Conservation (phyloP, 2,888 invertebrate genomes). For the Calameuta filiformis region DNA sequence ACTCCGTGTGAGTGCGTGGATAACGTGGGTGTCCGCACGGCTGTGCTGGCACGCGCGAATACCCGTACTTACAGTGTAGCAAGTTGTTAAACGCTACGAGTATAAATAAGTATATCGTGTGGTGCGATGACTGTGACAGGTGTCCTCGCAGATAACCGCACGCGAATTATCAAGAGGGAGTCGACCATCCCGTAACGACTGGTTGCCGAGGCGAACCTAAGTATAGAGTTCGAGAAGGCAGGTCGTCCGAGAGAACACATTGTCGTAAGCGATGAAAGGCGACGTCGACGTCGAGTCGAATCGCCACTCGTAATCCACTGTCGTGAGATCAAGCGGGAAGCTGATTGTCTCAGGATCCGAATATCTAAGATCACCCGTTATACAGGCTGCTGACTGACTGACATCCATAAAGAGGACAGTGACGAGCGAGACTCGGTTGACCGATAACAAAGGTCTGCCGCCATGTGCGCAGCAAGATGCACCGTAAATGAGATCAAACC, state of each 20-base stretch:
- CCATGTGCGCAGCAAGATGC: not conserved
- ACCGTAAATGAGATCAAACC: conserved; percentile 41
- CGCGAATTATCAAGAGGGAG: too few relatives aligned
- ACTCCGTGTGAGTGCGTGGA: conserved; percentile 31
- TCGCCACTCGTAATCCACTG: too few relatives aligned
- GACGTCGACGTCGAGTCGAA: not conserved
- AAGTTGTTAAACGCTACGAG: conserved; percentile 18
- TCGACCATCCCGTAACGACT: too few relatives aligned
- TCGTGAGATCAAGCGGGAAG: too few relatives aligned
- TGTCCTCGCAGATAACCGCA: conserved; percentile 34
- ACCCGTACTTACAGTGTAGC: conserved; percentile 6
- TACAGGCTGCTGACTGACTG: too few relatives aligned
- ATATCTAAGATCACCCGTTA: too few relatives aligned
- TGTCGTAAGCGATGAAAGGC: conserved; percentile 1
- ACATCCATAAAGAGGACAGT: too few relatives aligned
- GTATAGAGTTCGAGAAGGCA: too few relatives aligned
- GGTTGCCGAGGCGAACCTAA: too few relatives aligned
- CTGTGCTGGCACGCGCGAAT: conserved; percentile 16
- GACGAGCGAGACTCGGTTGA: too few relatives aligned
- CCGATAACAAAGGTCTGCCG: not conserved
- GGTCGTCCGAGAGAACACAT: not conserved
- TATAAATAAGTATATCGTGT: conserved; percentile 27
- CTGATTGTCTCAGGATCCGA: too few relatives aligned
- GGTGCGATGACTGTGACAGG: conserved; percentile 52
- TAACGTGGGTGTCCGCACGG: not conserved